Base-by-base conservation (phyloP, 1,140 invertebrate species). In the Eupeodes corollae region DNA sequence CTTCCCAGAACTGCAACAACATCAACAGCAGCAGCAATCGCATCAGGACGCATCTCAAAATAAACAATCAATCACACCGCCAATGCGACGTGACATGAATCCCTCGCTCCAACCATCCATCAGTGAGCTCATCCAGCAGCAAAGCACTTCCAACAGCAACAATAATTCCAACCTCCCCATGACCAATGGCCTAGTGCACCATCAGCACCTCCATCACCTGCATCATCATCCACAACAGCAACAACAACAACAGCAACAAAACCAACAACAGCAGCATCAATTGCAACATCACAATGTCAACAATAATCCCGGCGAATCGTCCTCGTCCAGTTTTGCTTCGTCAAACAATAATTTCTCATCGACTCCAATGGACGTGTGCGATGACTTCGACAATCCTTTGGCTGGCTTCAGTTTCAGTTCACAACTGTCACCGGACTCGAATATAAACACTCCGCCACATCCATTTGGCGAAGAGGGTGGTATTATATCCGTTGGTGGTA, bases 361-460 rank as follows among this genome's bases (percentile, higher is more conserved):
- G 39, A 67, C 62, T 3, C 64, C 65, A 13, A 68, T 68, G 65
- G 65, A 68, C 47, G 56, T 61, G 11, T 67, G 63, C 47, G 65
- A 68, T 48, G 64, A 68, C 46, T 68, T 68, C 33, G 65, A 68
- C 46, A 65, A 59, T 54, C 61, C 62, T 14, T 48, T 68, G 12
- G 58, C 59, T 42, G 56, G 58, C 19, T 64, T 68, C 41, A 63
- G 50, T 43, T 56, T 56, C 16, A 34, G 13, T 34, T 38, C 51
- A 5, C 21, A 44, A 11, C 46, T 56, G 32, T 51, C 51, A 11
- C 48, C 46, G 6, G 52, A 56, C 16, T 50, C 50, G 1, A 54
- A 53, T 34, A 56, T 56, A 39, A 55, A 55, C 32, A 55, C 53
- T 14, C 53, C 53, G 40, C 53, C 53, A 32, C 56, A 53, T 1